Percentiles rank a stretch among this genome's conserved stretches.
Evolutionary conservation across 2,113 vertebrate species (phyloP).

Genomic region (Elaphurus davidianus): DNA sequence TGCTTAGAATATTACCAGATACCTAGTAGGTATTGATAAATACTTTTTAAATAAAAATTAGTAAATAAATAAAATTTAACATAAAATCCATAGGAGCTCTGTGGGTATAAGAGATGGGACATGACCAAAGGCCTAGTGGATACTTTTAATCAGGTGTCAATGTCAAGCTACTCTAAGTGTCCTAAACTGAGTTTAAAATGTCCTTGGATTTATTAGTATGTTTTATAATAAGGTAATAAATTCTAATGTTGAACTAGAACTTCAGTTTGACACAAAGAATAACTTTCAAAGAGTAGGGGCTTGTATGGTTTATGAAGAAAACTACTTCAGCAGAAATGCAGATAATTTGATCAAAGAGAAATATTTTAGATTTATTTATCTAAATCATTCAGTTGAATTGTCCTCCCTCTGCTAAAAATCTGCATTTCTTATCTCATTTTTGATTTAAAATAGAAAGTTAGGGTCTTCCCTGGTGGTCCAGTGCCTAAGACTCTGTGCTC

Average conservation of each 20-base stretch:
- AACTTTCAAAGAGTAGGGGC: not conserved
- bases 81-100: not conserved
- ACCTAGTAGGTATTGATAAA: not conserved
- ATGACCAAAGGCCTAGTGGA: not conserved
- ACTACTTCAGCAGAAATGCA: not conserved
- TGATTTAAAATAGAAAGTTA: not conserved
- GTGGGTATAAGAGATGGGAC: not conserved
- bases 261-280: not conserved
- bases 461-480: not conserved
- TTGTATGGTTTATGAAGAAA: not conserved
- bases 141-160: not conserved
- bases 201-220: not conserved
- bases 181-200: not conserved
- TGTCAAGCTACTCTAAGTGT: not conserved
- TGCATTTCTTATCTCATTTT: not conserved
- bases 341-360: not conserved
- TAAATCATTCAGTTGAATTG: not conserved
- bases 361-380: not conserved
- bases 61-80: not conserved
- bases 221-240: not conserved
- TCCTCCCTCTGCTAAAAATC: not conserved
- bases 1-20: not conserved
- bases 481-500: not conserved
- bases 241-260: not conserved
- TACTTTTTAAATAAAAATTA: not conserved